Conservation (phyloP, 2,113 vertebrate genomes). For the Bos javanicus region DNA sequence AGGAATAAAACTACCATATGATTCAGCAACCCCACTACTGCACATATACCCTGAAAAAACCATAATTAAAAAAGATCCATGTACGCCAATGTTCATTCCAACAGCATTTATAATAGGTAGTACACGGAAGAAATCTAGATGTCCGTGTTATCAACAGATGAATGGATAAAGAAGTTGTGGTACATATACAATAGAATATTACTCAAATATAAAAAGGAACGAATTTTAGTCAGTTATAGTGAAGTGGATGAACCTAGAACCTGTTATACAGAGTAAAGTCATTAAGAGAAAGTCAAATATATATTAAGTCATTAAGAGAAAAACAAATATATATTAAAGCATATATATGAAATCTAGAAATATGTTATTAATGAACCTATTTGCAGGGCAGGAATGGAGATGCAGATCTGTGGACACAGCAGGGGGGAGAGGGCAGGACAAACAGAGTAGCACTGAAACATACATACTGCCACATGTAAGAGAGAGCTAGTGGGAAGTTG, state of each 20-base stretch:
- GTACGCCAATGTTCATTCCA: background rate
- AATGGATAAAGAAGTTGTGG: background rate
- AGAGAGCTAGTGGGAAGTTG: background rate
- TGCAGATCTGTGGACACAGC: background rate
- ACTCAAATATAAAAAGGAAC: background rate
- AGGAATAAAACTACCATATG: background rate
- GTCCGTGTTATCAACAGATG: background rate
- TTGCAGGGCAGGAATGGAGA: background rate
- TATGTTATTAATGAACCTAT: background rate
- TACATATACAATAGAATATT: background rate
- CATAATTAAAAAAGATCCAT: background rate
- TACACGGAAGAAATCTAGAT: background rate
- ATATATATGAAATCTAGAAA: background rate
- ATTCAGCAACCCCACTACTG: background rate
- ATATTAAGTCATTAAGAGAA: background rate
- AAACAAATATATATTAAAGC: background rate
- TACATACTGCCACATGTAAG: rapidly evolving
- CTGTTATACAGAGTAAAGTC: background rate
- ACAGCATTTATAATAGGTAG: background rate
- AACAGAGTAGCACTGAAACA: background rate
- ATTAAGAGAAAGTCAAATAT: background rate
- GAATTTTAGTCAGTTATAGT: background rate
- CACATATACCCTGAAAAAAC: background rate
- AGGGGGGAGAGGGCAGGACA: background rate
- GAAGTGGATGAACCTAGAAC: background rate